Percentiles rank a stretch among this genome's conserved stretches.
Evolutionary conservation across 2,113 vertebrate species (phyloP).

Genomic region (Cephalopterus ornatus): DNA sequence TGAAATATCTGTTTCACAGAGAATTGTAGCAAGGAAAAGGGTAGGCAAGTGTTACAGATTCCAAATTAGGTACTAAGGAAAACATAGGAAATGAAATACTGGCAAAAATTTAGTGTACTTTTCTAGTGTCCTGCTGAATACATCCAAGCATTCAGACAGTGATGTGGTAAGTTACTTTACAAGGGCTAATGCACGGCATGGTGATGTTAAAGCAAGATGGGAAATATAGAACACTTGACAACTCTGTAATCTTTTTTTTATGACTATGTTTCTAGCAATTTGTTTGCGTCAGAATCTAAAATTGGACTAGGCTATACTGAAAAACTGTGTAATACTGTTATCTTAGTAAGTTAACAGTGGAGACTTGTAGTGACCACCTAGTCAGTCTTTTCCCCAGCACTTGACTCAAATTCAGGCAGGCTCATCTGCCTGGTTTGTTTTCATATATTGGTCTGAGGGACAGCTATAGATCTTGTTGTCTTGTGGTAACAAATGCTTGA

Average conservation of each 20-base stretch:
- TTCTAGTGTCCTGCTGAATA: background rate
- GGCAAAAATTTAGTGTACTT: background rate
- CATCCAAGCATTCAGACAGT: background rate
- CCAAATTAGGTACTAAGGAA: background rate
- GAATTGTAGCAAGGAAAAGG: background rate
- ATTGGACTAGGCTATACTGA: background rate
- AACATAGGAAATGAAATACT: background rate
- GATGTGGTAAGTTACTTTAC: background rate
- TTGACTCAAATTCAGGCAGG: background rate
- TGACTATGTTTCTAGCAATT: background rate
- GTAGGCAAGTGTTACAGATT: slow-evolving; percentile 7
- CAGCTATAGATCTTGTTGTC: background rate
- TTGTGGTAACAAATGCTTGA: background rate
- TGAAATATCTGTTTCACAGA: background rate
- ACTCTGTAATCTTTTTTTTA: background rate
- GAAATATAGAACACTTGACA: background rate
- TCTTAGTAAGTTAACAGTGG: background rate
- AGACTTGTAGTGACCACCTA: background rate
- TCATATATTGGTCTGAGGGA: background rate
- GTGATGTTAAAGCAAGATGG: slow-evolving; percentile 12
- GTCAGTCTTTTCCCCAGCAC: background rate
- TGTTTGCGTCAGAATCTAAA: background rate
- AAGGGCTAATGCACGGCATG: background rate
- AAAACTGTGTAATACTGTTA: background rate
- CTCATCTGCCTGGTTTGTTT: background rate